Base-by-base conservation (phyloP, 2,888 invertebrate genomes). In the Pristionchus maxplancki region DNA sequence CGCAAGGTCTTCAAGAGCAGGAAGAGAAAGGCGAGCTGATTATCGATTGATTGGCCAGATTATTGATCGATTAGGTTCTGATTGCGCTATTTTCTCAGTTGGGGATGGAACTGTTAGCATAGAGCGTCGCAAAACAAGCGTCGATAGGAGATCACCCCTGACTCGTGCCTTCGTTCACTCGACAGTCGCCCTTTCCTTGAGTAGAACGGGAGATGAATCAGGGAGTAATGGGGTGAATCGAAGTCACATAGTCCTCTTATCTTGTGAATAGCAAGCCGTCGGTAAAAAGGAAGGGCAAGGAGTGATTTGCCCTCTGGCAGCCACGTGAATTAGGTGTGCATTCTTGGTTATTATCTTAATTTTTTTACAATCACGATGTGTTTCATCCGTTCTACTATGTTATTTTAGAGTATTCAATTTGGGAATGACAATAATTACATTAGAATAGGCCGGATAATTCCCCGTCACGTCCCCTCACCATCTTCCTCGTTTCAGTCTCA, bases 1-100 rank as follows among this genome's bases (percentile, higher is more conserved):
- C 88, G 89, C 71, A 90, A 90, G 83, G 85, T 90, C 40, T 90
- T 90, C 88, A 87, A 90, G 85, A 89, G 89, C 71, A 88, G 91
- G n/a, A 91, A 91, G 87, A 78, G 90, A 15, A 90, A 90, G 85
- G 90, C 89, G 17, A 34, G 86, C 17, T 28, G 11, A 44, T 28
- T 48, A 83, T 83, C 82, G 82, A 83, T 83, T 83, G 82, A 83
- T 82, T 78, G 3, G 40, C n/a, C 15, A n/a, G 9, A 24, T n/a
- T 78, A n/a, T 78, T 13, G 48, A 78, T n/a, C 13, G 82, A 34
- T 28, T 81, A 40, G 44, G 31, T 34, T 48, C 37, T 34, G 17
- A 67, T 67, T 20, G 78, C n/a, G 44, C 67, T 67, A 34, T 67
- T 67, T 67, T 67, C 11, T 11, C 58, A 3, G 15, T 24, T 9